A percentile compares a stretch with the other conserved stretches of the same genome.
These are phyloP conservation scores for Mionectes macconnelli DNA, from an alignment of 2,113 vertebrate genomes.

Conservation along the genomic window DNA sequence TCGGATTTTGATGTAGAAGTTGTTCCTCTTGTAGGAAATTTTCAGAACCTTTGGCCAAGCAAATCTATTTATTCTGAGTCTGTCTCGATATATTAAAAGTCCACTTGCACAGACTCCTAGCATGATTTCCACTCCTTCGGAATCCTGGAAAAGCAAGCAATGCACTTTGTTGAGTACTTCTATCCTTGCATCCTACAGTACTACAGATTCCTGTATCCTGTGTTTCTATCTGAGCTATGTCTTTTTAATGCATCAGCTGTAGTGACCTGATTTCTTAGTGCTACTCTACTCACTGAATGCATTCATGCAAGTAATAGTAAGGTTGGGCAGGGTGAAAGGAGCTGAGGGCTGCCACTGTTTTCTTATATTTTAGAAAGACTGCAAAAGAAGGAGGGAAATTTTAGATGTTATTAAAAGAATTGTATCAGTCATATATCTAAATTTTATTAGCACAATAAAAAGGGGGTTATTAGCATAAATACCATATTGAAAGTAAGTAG, in stretches of 20 bases:
- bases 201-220: background rate
- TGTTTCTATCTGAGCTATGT: background rate
- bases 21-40: slow-evolving; percentile 99
- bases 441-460: background rate
- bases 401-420: background rate
- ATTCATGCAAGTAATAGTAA: slow-evolving; percentile 25
- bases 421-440: background rate
- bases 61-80: slow-evolving; percentile 94
- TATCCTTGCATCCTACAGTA: background rate
- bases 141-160: slow-evolving; percentile 81
- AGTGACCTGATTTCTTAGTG: slow-evolving; percentile 1
- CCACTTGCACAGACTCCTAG: slow-evolving; percentile 95
- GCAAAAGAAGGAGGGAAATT: background rate
- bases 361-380: background rate
- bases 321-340: background rate
- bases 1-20: slow-evolving; percentile 98
- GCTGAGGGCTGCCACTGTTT: background rate
- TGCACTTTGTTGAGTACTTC: background rate
- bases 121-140: slow-evolving; percentile 98
- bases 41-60: slow-evolving; percentile 99
- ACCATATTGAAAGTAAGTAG: background rate
- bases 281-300: background rate
- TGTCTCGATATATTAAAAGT: slow-evolving; percentile 93
- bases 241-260: slow-evolving; percentile 35
- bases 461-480: background rate